A percentile compares a stretch with the other conserved stretches of the same genome.
These are phyloP conservation scores for Enteromius viviparus DNA, from an alignment of 2,797 vertebrate genomes.

Conservation along the genomic window DNA sequence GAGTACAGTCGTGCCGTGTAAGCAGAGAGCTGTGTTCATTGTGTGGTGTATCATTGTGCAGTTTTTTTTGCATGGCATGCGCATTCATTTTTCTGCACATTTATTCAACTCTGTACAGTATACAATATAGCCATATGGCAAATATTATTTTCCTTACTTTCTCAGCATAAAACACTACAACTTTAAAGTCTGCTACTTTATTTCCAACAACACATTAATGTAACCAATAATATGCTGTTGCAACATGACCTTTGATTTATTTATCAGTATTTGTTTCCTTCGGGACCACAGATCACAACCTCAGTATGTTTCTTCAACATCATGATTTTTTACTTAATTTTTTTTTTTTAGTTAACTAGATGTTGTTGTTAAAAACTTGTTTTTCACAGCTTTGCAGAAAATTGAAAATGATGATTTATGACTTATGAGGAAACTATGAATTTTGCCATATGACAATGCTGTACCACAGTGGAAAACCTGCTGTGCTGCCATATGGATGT, in stretches of 20 bases:
- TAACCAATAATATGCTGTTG: background rate
- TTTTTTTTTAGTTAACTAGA: background rate
- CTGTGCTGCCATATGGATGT: background rate
- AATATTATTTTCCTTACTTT: background rate
- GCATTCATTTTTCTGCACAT: conserved; percentile 32
- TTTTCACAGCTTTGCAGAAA: background rate
- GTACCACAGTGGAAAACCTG: background rate
- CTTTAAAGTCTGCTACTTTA: background rate
- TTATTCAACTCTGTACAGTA: background rate
- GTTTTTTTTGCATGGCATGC: background rate
- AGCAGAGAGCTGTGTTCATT: conserved; percentile 10
- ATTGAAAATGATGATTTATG: background rate
- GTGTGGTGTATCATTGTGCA: background rate
- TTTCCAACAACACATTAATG: background rate
- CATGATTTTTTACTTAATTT: background rate
- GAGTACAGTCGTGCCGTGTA: conserved; percentile 20
- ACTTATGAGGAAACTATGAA: background rate
- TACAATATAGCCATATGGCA: background rate
- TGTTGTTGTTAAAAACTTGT: background rate
- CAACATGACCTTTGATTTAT: background rate
- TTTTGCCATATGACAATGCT: background rate
- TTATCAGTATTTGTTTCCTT: background rate
- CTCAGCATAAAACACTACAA: background rate
- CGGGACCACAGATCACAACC: background rate
- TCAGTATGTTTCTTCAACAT: background rate